These are phyloP conservation scores for Leontocebus nigricollis DNA, from an alignment of 2,797 vertebrate species.

Conservation along the genomic window DNA sequence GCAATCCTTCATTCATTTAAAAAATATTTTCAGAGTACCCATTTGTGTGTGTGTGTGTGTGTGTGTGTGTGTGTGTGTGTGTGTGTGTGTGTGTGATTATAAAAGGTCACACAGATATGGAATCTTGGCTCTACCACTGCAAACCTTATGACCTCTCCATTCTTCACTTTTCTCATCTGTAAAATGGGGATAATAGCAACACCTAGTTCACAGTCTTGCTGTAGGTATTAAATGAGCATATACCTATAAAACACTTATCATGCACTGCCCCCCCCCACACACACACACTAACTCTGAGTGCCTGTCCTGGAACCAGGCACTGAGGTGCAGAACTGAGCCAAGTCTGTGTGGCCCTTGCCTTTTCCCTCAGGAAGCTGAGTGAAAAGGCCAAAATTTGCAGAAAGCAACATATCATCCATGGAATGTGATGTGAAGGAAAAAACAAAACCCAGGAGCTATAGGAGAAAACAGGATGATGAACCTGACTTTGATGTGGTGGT, in stretches of 20 bases:
- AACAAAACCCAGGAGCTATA: conserved; percentile 6
- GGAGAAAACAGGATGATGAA: conserved; percentile 23
- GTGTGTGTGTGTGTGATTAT: background rate
- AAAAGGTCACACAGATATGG: background rate
- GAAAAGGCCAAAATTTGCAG: conserved; percentile 31
- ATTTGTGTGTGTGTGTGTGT: background rate
- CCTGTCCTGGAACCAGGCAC: background rate
- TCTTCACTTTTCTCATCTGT: conserved; percentile 34
- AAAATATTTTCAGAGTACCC: background rate
- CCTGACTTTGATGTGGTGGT: background rate
- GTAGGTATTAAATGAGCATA: background rate
- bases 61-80: background rate
- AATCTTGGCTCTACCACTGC: background rate
- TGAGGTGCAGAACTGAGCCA: background rate
- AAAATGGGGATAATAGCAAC: background rate
- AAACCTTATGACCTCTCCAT: background rate
- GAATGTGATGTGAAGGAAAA: background rate
- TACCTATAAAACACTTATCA: background rate
- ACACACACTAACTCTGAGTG: background rate
- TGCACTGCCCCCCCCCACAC: background rate
- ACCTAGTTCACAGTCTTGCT: background rate
- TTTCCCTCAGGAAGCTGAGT: background rate
- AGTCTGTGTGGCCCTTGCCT: background rate
- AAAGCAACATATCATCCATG: background rate
- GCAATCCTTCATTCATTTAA: background rate